Evolutionary conservation across 2,797 vertebrate species (phyloP), one percentile per base, ranked within the genome.

Genomic region (Neopelma chrysocephalum): DNA sequence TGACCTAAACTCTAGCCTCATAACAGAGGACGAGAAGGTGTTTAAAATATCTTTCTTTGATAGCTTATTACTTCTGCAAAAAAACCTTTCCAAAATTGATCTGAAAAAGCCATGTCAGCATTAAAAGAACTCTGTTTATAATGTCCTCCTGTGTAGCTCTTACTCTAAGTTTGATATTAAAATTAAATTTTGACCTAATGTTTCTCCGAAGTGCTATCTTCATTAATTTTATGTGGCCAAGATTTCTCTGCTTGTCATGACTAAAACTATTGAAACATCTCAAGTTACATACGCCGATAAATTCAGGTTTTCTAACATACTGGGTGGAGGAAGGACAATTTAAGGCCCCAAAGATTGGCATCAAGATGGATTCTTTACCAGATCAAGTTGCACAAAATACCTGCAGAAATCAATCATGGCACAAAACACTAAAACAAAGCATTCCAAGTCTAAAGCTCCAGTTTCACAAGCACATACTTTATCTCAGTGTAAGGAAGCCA

Each of bases 351-450:
- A 77, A 4, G 4, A 93, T 4, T 66, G 38, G 47, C 40, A 79
- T 70, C n/a, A 78, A 57, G 66, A 83, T 31, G 42, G n/a, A 86
- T 40, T 90, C 40, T 61, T 90, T 66, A 65, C 47, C 60, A 70
- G 42, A 72, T 81, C 47, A 56, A 76, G 22, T 87, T 66, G 75
- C 64, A 89, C 47, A 73, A 50, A 94, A 87, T 69, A 82, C 34
- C 47, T 62, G 51, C 54, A 87, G 66, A 89, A 89, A 89, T 66
- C 66, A 53, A 64, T 48, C 54, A 51, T 4, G 7, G 58, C 40
- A 82, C 40, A 56, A 81, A 92, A 68, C 34, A 48, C 40, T 56
- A 16, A 62, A 81, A 54, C 21, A 62, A 77, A 73, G 48, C 5
- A 50, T 82, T 85, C n/a, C 40, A 56, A 82, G 62, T 6, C 51